phyloP scores from a whole-genome alignment of 1,140 invertebrate species.

The Argopecten irradians region DNA sequence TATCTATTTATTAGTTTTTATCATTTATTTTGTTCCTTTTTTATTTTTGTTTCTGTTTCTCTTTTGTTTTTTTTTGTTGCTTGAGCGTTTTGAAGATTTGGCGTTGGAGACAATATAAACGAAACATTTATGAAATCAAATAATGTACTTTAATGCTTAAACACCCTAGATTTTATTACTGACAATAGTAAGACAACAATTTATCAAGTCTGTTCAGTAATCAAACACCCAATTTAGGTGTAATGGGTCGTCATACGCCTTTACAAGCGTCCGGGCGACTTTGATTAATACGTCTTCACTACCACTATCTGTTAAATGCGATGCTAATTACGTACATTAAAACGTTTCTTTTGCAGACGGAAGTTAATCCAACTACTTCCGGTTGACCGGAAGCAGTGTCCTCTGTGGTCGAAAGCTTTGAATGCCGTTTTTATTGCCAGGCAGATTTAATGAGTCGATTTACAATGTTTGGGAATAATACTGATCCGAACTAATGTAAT shows the following conservation, averaged over 20 bases:
- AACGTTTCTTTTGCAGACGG: constrained; percentile 7
- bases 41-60: too few species aligned
- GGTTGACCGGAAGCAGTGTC: constrained; percentile 12
- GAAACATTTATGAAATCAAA: too few species aligned
- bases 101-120: too few species aligned
- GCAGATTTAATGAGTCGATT: constrained; percentile 12
- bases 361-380: constrained; percentile 21
- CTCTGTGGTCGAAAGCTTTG: constrained; percentile 14
- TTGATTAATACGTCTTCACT: not conserved
- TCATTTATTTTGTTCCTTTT: too few species aligned
- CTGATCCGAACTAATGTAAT: not conserved
- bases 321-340: constrained; percentile 11
- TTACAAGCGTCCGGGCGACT: not conserved
- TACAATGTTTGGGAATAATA: constrained; percentile 7
- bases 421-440: constrained; percentile 15
- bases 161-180: not conserved
- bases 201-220: not conserved
- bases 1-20: too few species aligned
- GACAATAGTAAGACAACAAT: not conserved
- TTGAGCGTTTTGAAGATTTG: too few species aligned
- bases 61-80: too few species aligned
- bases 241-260: not conserved
- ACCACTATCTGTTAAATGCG: not conserved
- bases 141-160: not conserved
- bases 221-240: not conserved